Evolutionary conservation across 2,113 vertebrate species (phyloP).

Genomic region (Mesocricetus auratus): DNA sequence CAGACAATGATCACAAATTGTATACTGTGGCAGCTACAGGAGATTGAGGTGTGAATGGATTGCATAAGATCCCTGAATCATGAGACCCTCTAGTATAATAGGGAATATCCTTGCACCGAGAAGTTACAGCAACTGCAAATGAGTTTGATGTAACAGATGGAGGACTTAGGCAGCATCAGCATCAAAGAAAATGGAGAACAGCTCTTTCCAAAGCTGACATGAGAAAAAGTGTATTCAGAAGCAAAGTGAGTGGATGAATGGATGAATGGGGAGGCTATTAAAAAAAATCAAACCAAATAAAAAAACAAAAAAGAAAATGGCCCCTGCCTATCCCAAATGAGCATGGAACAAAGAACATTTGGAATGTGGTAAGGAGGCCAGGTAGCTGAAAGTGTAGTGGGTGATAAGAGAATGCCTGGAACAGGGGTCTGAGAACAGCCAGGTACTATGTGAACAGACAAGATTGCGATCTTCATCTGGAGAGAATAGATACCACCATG

Average conservation of each 20-base stretch:
- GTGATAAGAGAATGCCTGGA: fast-evolving
- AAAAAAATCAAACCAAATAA: too few species aligned
- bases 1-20: background rate
- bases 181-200: background rate
- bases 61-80: background rate
- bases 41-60: too few species aligned
- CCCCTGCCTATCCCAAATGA: background rate
- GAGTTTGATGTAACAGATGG: background rate
- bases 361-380: background rate
- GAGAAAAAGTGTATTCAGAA: background rate
- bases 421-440: background rate
- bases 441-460: too few species aligned
- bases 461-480: background rate
- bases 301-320: background rate
- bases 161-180: background rate
- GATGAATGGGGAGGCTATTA: too few species aligned
- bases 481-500: background rate
- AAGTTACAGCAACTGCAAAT: background rate
- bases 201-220: background rate
- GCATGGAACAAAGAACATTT: background rate
- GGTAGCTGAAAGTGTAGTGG: background rate
- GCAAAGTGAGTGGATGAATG: background rate
- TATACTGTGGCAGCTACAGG: too few species aligned
- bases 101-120: background rate
- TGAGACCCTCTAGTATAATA: background rate